Evolutionary conservation across 2,888 invertebrate genomes (phyloP).

Genomic region (Melanotus villosus): DNA sequence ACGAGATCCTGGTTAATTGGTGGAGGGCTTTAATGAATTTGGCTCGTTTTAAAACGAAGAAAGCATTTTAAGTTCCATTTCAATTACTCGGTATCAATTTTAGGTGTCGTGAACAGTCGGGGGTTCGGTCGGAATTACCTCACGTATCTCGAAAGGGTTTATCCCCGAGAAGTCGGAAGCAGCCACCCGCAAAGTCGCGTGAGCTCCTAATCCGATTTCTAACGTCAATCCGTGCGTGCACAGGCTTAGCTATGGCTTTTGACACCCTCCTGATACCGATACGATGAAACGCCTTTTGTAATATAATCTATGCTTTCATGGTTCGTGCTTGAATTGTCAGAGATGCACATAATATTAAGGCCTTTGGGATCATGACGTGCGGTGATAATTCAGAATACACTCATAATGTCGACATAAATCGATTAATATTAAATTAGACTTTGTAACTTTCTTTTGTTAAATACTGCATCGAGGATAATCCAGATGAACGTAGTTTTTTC

Average conservation of each 20-base stretch:
- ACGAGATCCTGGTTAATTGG: slow-evolving; percentile 30
- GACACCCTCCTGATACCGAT: slow-evolving; percentile 42
- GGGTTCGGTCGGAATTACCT: slow-evolving; percentile 8
- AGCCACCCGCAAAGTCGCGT: slow-evolving; percentile 37
- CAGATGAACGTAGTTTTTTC: too few species aligned
- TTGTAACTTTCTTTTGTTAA: too few species aligned
- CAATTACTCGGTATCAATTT: slow-evolving; percentile 21
- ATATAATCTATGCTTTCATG: slow-evolving; percentile 42
- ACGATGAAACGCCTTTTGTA: slow-evolving; percentile 42
- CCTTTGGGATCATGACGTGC: not conserved
- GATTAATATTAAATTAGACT: not conserved
- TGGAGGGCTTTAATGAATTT: slow-evolving; percentile 22
- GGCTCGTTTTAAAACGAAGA: slow-evolving; percentile 22
- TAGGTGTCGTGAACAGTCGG: slow-evolving; percentile 20
- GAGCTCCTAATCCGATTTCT: slow-evolving; percentile 44
- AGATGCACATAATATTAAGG: slow-evolving; percentile 31
- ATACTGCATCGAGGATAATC: too few species aligned
- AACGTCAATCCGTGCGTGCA: slow-evolving; percentile 47
- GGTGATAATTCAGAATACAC: too few species aligned
- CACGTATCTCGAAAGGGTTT: slow-evolving; percentile 38
- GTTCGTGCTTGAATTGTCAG: slow-evolving; percentile 33
- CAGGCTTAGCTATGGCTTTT: slow-evolving; percentile 56
- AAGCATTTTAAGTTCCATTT: slow-evolving; percentile 22
- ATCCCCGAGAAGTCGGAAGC: slow-evolving; percentile 31
- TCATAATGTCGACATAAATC: too few species aligned